Base-by-base conservation (phyloP, 2,113 vertebrate genomes). In the Ammodytes dubius region DNA sequence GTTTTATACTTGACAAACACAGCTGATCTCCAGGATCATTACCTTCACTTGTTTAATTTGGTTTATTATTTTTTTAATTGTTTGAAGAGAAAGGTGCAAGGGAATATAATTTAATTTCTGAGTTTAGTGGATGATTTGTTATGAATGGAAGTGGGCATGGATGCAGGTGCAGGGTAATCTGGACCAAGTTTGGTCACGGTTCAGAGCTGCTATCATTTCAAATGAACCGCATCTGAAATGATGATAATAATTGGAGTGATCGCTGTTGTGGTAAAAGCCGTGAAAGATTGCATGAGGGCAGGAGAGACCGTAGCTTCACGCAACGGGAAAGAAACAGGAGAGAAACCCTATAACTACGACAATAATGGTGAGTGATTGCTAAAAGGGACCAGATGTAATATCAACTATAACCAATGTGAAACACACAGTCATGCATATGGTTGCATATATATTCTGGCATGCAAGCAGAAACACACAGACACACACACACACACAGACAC, bases 371-470 rank as follows among this genome's bases (percentile, higher is more conserved):
- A 90, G 76, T 92, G 90, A 93, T 92, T 93, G 77, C 88, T 92
- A 90, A 92, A 91, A 83, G 68, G 70, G 64, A 91, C 80, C 92
- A 94, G 91, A 93, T 92, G 92, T 86, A 82, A 82, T 82, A 75
- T 69, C 42, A 70, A 61, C 87, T 92, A 89, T 91, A 89, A 89
- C 88, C 84, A 91, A 92, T 91, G 81, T 63, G 83, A 92, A 92
- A 90, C 88, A 89, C 74, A 83, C 81, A 79, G 53, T 53, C 42
- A 78, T 63, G 58, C 69, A 76, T 37, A 69, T 80, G 50, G 42
- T 65, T 86, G 81, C 70, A 74, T 60, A 54, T 60, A 54, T 54
- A 88, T n/a, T 74, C 53, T 88, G 63, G 82, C 81, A 77, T 57
- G 57, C 63, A 57, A 59, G 47, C 60, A 73, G 35, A 14, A 2